Percentiles rank a stretch among this genome's conserved stretches.
phyloP scores from a whole-genome alignment of 2,797 vertebrate genomes.

The Moxostoma hubbsi region DNA sequence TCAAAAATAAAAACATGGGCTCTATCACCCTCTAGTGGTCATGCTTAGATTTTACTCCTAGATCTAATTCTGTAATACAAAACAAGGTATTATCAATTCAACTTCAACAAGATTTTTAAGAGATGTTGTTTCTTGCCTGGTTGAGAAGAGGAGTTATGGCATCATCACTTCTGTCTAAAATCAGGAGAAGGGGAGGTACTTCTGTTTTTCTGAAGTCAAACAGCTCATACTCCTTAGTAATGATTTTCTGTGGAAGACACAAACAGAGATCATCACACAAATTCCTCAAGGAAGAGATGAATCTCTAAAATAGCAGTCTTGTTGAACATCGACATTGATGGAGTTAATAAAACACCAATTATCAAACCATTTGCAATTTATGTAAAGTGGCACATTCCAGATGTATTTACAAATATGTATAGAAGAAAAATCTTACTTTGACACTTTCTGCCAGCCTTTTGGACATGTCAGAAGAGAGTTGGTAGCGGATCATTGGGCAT shows the following conservation, averaged over 20 bases:
- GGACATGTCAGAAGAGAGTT: conserved; percentile 90
- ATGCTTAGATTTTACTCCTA: background rate
- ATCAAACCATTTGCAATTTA: too few species aligned
- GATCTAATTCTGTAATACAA: background rate
- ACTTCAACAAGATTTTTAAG: background rate
- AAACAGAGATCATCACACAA: accelerated
- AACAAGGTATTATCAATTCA: background rate
- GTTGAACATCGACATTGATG: background rate
- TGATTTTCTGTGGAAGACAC: conserved; percentile 86
- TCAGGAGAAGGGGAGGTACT: conserved; percentile 90
- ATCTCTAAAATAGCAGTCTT: too few species aligned
- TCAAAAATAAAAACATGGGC: conserved; percentile 10
- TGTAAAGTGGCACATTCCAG: background rate
- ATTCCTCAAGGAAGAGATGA: background rate
- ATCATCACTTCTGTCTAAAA: conserved; percentile 92
- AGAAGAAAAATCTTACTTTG: conserved; percentile 78
- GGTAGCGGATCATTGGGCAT: conserved; percentile 97
- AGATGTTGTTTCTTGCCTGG: conserved; percentile 62
- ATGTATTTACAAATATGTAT: background rate
- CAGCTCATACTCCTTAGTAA: conserved; percentile 95
- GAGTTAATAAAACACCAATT: background rate
- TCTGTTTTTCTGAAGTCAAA: conserved; percentile 97
- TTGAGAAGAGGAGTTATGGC: conserved; percentile 94
- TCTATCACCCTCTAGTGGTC: conserved; percentile 52
- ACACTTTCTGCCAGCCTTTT: conserved; percentile 90